These are phyloP conservation scores for Litoditis marina DNA, from an alignment of 2,888 invertebrate genomes.

Conservation along the genomic window DNA sequence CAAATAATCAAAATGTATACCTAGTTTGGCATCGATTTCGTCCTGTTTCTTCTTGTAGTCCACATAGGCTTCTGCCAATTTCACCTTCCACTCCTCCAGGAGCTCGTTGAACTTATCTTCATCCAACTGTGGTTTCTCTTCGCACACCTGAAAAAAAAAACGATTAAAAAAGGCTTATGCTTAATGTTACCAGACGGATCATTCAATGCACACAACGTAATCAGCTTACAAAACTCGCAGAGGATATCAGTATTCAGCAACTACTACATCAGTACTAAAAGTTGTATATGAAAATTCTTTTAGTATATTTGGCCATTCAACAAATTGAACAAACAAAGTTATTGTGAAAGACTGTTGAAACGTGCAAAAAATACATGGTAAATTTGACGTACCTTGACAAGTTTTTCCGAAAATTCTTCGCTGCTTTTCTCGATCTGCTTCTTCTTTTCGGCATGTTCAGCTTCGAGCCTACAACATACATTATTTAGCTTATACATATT, in stretches of 20 bases:
- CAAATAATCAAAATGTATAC: slow-evolving; percentile 11
- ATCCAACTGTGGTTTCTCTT: slow-evolving; percentile 50
- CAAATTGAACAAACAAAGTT: no score
- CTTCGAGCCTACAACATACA: slow-evolving; percentile 58
- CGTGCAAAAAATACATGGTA: no score
- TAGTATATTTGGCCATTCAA: no score
- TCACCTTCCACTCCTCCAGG: slow-evolving; percentile 49
- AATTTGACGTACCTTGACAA: slow-evolving; percentile 36
- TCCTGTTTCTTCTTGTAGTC: slow-evolving; percentile 46
- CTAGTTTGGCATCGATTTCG: slow-evolving; percentile 27
- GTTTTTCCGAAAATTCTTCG: slow-evolving; percentile 39
- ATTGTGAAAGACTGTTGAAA: no score
- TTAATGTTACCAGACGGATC: no score
- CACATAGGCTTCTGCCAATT: slow-evolving; percentile 42
- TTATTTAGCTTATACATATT: neutral
- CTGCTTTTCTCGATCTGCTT: slow-evolving; percentile 35
- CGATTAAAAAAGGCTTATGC: no score
- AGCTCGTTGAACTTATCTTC: slow-evolving; percentile 49
- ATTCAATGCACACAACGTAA: no score
- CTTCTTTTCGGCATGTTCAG: slow-evolving; percentile 59
- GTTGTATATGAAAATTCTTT: no score
- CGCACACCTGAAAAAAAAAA: slow-evolving; percentile 30
- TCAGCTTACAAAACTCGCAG: no score
- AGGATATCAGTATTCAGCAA: no score
- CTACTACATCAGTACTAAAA: no score